Evolutionary conservation across 2,888 invertebrate species (phyloP).

Genomic region (Luperina testacea): DNA sequence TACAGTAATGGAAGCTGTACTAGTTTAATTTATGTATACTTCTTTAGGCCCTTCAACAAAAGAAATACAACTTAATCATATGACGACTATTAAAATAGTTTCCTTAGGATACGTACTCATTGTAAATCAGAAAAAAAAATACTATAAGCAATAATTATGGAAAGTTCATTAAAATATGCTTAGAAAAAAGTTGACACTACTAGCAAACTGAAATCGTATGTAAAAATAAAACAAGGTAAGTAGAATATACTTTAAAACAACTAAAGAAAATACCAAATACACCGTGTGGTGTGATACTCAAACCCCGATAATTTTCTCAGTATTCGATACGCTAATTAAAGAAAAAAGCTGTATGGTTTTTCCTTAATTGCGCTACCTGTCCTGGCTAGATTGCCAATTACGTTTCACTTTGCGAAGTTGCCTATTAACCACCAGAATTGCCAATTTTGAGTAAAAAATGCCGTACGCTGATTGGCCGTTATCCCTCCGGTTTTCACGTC

Average conservation of each 20-base stretch:
- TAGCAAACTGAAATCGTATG: slow-evolving; percentile 3
- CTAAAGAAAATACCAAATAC: neutral
- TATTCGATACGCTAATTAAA: slow-evolving; percentile 30
- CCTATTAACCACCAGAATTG: neutral
- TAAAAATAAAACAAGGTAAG: slow-evolving; percentile 3
- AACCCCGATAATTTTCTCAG: slow-evolving; percentile 7
- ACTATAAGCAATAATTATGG: neutral
- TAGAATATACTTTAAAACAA: neutral
- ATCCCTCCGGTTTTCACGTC: slow-evolving; percentile 12
- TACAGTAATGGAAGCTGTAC: neutral
- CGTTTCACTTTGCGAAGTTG: slow-evolving; percentile 19
- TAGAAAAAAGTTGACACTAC: neutral
- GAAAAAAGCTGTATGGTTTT: slow-evolving; percentile 30
- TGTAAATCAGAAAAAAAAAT: neutral
- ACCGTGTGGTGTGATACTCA: neutral
- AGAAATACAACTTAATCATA: neutral
- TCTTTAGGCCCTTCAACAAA: neutral
- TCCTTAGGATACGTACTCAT: neutral
- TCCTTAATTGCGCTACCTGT: slow-evolving; percentile 14
- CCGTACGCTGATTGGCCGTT: slow-evolving; percentile 14
- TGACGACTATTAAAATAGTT: neutral
- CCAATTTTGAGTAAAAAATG: slow-evolving; percentile 22
- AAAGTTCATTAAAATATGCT: neutral
- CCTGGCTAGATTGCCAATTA: slow-evolving; percentile 27
- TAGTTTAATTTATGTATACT: neutral